These are phyloP conservation scores for Ariopsis seemanni DNA, from an alignment of 2,113 vertebrate species.

Conservation along the genomic window DNA sequence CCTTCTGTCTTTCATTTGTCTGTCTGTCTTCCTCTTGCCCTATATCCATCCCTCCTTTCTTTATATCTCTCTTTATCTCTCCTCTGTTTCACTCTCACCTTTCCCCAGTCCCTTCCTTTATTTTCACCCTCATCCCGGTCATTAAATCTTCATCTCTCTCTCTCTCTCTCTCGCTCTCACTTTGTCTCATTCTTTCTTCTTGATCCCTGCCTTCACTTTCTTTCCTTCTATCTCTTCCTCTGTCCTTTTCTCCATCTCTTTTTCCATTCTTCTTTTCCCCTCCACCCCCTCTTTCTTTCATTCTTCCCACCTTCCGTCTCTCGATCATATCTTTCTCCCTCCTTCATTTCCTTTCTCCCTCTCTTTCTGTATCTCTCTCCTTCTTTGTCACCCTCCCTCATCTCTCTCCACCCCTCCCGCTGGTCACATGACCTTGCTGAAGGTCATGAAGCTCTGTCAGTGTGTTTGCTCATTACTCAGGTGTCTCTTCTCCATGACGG, in stretches of 20 bases:
- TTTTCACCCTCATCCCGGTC: background rate
- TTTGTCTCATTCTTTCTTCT: background rate
- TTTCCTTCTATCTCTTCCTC: background rate
- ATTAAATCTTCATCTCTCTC: background rate
- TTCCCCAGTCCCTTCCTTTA: background rate
- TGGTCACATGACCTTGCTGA: slow-evolving; percentile 48
- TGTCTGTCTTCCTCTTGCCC: background rate
- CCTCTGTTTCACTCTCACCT: background rate
- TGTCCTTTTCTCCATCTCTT: slow-evolving; percentile 5
- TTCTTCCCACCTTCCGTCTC: background rate
- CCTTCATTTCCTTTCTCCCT: background rate
- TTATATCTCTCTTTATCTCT: background rate
- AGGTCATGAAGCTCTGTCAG: slow-evolving; percentile 40
- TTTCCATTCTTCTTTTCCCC: background rate
- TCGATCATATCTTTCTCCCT: slow-evolving; percentile 9
- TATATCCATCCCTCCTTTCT: background rate
- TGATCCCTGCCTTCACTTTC: background rate
- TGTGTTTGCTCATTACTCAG: background rate
- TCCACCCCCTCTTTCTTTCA: background rate
- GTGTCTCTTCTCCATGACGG: background rate
- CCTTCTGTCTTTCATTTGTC: background rate
- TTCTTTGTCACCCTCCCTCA: background rate
- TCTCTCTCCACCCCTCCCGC: background rate
- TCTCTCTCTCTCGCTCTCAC: background rate
- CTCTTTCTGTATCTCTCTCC: background rate